Evolutionary conservation across 2,113 vertebrate genomes (phyloP).

Genomic region (Anoplopoma fimbria): DNA sequence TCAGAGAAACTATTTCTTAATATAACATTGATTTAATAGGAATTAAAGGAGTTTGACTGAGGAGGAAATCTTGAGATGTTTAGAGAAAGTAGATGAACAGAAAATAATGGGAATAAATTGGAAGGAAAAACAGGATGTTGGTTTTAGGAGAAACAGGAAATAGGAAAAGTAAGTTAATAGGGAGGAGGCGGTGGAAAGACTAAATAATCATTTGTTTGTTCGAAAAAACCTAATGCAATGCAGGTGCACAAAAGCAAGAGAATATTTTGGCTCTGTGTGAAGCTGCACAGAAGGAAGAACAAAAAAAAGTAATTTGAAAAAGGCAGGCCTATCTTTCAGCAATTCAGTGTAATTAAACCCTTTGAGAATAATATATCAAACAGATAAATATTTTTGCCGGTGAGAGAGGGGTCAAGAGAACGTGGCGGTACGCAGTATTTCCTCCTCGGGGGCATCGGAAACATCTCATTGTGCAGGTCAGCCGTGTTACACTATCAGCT

Average conservation of each 20-base stretch:
- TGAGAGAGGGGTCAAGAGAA: conserved; percentile 52
- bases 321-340: conserved; percentile 44
- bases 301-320: conserved; percentile 36
- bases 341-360: conserved; percentile 51
- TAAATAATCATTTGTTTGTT: background rate
- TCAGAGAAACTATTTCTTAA: background rate
- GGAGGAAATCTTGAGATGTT: background rate
- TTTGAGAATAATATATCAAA: conserved; percentile 50
- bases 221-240: background rate
- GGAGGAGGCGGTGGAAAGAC: background rate
- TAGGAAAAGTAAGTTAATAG: background rate
- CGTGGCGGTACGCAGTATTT: background rate
- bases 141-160: too few species aligned
- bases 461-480: conserved; percentile 61
- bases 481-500: conserved; percentile 46
- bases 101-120: background rate
- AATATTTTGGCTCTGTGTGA: background rate
- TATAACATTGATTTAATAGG: background rate
- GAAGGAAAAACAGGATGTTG: background rate
- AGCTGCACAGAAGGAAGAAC: background rate
- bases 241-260: background rate
- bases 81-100: background rate
- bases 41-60: background rate
- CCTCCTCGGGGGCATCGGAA: conserved; percentile 36
- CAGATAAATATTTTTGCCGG: conserved; percentile 13